Conservation (phyloP, 2,113 vertebrate species). For the Macquaria ambigua region DNA sequence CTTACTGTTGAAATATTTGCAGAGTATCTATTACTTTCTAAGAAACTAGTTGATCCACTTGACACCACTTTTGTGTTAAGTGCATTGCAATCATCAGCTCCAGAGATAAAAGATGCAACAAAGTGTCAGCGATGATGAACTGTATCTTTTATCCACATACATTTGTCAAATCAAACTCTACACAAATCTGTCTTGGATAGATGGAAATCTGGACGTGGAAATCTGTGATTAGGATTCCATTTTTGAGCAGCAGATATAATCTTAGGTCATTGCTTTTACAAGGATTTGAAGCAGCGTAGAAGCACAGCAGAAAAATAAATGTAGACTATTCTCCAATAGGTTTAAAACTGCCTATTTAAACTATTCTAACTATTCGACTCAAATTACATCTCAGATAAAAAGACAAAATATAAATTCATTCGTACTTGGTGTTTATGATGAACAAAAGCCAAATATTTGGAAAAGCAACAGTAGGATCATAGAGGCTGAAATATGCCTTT, state of each 20-base stretch:
- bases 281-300: not conserved
- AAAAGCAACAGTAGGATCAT: not conserved
- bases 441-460: slow-evolving; percentile 3
- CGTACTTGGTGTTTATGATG: not conserved
- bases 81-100: not conserved
- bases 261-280: not conserved
- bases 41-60: slow-evolving; percentile 3
- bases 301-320: not conserved
- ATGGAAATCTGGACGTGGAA: not conserved
- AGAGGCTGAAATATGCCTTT: not conserved
- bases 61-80: not conserved
- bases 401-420: not conserved
- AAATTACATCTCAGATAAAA: not conserved
- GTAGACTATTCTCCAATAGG: not conserved
- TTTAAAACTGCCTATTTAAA: not conserved
- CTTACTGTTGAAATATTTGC: not conserved
- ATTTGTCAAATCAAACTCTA: too few relatives aligned
- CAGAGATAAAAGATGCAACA: not conserved
- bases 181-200: not conserved
- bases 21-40: not conserved
- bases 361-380: not conserved
- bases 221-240: not conserved
- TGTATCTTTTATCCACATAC: not conserved
- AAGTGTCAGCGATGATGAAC: not conserved
- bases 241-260: not conserved